Percentiles rank a stretch among this genome's conserved stretches.
Evolutionary conservation across 2,113 vertebrate genomes (phyloP).

Genomic region (Arizona elegans): DNA sequence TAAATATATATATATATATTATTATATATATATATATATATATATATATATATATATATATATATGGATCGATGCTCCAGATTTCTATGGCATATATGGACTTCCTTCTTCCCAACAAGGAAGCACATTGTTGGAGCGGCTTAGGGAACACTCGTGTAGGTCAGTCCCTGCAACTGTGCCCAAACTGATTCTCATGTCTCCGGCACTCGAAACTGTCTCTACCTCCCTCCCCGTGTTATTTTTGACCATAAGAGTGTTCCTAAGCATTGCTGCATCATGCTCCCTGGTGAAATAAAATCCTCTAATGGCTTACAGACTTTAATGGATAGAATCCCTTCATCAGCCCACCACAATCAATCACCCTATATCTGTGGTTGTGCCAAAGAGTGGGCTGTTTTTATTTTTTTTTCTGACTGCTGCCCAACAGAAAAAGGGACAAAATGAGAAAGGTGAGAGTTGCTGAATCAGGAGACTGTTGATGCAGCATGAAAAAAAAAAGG

Average conservation of each 20-base stretch:
- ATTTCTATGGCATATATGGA: background rate
- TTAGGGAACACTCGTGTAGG: background rate
- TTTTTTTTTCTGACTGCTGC: background rate
- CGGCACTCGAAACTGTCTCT: background rate
- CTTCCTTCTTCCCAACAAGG: background rate
- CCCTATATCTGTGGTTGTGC: background rate
- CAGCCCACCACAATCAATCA: background rate
- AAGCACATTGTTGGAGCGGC: background rate
- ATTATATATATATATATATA: too few species aligned
- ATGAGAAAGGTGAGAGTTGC: background rate
- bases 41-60: too few species aligned
- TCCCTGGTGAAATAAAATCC: constrained; percentile 40
- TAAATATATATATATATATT: too few species aligned
- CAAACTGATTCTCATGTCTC: background rate
- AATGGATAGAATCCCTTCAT: constrained; percentile 27
- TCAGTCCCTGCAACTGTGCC: background rate
- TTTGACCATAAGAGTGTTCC: background rate
- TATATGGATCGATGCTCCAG: too few species aligned
- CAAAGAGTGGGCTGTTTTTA: background rate
- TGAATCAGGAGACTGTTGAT: background rate
- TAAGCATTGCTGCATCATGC: constrained; percentile 19
- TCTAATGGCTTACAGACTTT: constrained; percentile 53
- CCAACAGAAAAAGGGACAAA: background rate
- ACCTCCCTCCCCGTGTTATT: constrained; percentile 23
- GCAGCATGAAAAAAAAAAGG: background rate